Percentiles rank a stretch among this genome's conserved stretches.
These are phyloP conservation scores for Tursiops truncatus DNA, from an alignment of 2,113 vertebrate species.

Conservation along the genomic window DNA sequence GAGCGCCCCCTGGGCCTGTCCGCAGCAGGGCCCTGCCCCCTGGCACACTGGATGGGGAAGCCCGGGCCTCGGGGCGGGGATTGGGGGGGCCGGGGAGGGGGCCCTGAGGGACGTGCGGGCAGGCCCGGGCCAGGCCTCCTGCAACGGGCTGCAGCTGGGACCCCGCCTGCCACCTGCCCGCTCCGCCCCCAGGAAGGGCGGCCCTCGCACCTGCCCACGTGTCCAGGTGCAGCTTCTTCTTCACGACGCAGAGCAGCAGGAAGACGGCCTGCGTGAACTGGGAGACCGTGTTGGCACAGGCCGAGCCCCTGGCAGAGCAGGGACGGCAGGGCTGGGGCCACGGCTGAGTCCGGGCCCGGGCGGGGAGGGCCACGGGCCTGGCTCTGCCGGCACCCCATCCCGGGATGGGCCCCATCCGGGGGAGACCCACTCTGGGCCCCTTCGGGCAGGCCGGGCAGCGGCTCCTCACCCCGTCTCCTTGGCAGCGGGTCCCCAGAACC, in stretches of 20 bases:
- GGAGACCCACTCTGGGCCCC: neutral
- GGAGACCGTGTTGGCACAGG: slow-evolving; percentile 87
- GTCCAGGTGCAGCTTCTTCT: slow-evolving; percentile 87
- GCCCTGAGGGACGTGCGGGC: neutral
- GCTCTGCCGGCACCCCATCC: neutral
- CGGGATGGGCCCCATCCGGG: accelerated
- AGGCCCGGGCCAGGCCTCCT: neutral
- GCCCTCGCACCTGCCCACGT: slow-evolving; percentile 89
- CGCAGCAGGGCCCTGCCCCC: neutral
- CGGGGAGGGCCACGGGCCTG: neutral
- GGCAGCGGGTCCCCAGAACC: neutral
- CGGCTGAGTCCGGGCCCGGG: accelerated
- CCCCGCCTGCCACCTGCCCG: neutral
- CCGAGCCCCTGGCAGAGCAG: slow-evolving; percentile 87
- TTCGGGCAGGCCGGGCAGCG: neutral
- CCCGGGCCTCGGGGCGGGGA: too few relatives aligned
- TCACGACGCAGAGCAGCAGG: slow-evolving; percentile 87
- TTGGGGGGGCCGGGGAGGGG: too few relatives aligned
- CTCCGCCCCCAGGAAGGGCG: neutral
- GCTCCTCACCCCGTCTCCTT: neutral
- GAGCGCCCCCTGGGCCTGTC: too few relatives aligned
- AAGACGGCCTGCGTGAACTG: slow-evolving; percentile 86
- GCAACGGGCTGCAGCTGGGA: neutral
- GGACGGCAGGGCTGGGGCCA: neutral
- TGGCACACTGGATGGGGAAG: neutral